Evolutionary conservation across 2,888 invertebrate genomes (phyloP).

Genomic region (Acleris laterana): DNA sequence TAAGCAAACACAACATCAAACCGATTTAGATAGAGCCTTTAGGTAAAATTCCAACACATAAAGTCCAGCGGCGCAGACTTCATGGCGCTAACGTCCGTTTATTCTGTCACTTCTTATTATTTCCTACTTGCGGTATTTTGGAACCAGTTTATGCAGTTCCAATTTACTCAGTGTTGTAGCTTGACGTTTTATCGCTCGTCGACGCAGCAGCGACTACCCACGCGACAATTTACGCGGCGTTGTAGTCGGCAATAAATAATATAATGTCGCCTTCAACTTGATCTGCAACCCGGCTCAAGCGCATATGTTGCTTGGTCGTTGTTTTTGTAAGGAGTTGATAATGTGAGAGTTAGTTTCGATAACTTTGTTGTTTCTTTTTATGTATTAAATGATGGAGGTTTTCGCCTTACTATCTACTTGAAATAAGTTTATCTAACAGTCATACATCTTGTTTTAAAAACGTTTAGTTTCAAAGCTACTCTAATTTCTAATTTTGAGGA

Average conservation of each 20-base stretch:
- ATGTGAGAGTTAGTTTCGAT: not conserved
- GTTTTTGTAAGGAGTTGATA: constrained; percentile 9
- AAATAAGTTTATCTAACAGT: too few species aligned
- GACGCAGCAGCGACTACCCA: not conserved
- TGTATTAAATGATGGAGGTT: too few species aligned
- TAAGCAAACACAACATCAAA: too few species aligned
- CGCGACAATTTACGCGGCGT: constrained; percentile 13
- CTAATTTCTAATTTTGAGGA: not conserved
- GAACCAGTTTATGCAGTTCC: not conserved
- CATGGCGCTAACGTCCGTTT: too few species aligned
- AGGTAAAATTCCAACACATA: too few species aligned
- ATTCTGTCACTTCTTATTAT: too few species aligned
- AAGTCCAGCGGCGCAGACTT: too few species aligned
- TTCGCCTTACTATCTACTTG: too few species aligned
- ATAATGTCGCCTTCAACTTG: constrained; percentile 27
- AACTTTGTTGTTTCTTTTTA: not conserved
- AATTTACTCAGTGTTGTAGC: constrained; percentile 1
- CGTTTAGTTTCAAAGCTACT: not conserved
- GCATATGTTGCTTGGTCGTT: constrained; percentile 12
- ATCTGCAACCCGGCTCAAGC: constrained; percentile 12
- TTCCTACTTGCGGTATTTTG: too few species aligned
- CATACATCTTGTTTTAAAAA: too few species aligned
- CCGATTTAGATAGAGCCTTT: too few species aligned
- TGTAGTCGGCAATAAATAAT: constrained; percentile 22
- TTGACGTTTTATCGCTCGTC: not conserved